Percentiles rank a stretch among this genome's conserved stretches.
These are phyloP conservation scores for Catostylus mosaicus DNA, from an alignment of 30 jellyfish, hydroid and myxozoan genomes.

Conservation along the genomic window DNA sequence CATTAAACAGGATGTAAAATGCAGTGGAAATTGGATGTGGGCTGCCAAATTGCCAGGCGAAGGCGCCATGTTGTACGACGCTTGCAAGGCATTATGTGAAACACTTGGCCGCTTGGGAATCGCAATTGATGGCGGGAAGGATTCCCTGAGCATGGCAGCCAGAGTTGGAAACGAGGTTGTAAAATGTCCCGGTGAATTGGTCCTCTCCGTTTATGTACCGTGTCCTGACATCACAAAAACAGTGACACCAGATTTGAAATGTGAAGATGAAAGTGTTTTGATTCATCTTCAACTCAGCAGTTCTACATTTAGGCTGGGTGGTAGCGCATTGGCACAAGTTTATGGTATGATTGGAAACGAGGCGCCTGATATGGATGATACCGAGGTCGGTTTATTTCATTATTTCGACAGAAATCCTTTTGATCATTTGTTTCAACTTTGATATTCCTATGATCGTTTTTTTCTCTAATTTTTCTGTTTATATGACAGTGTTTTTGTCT, in stretches of 20 bases:
- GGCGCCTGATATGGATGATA: constrained; percentile 87
- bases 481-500: too few relatives aligned
- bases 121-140: constrained; percentile 94
- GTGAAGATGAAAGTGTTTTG: constrained; percentile 33
- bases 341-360: constrained; percentile 83
- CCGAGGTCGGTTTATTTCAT: constrained; percentile 62
- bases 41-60: constrained; percentile 90
- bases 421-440: too few relatives aligned
- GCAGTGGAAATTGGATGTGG: constrained; percentile 99
- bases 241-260: constrained; percentile 86
- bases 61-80: constrained; percentile 81
- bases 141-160: constrained; percentile 93
- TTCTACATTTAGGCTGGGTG: constrained; percentile 67
- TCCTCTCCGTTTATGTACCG: constrained; percentile 86
- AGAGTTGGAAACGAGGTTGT: constrained; percentile 82
- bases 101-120: constrained; percentile 69
- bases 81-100: constrained; percentile 83
- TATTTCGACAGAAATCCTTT: neutral
- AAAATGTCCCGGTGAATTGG: constrained; percentile 86
- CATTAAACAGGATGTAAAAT: constrained; percentile 76
- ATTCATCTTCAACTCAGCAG: constrained; percentile 61
- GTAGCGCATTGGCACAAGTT: constrained; percentile 91
- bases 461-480: too few relatives aligned
- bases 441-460: too few relatives aligned
- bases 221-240: constrained; percentile 81